These are phyloP conservation scores for Sigmodon hispidus DNA, from an alignment of 2,113 vertebrate genomes.

Conservation along the genomic window DNA sequence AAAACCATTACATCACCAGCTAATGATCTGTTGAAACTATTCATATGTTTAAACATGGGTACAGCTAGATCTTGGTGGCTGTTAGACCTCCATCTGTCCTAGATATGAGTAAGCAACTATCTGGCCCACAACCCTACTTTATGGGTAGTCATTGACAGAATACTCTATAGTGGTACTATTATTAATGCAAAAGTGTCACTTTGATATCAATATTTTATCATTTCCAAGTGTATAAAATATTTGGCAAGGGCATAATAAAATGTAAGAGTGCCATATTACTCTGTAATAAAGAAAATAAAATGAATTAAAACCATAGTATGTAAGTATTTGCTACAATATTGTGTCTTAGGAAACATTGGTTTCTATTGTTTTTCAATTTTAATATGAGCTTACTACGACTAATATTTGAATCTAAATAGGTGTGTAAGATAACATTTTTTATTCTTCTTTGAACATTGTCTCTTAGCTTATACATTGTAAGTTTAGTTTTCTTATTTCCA, in stretches of 20 bases:
- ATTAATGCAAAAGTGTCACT: neutral
- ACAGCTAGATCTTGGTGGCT: neutral
- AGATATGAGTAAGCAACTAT: neutral
- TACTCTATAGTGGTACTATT: neutral
- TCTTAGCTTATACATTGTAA: neutral
- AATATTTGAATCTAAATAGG: neutral
- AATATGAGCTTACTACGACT: neutral
- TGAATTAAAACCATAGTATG: neutral
- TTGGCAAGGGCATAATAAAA: neutral
- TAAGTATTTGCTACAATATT: neutral
- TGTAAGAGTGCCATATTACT: neutral
- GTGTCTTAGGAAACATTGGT: neutral
- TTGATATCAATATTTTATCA: neutral
- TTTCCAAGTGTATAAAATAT: neutral
- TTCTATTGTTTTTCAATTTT: neutral
- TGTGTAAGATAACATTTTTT: slow-evolving; percentile 2
- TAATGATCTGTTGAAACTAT: neutral
- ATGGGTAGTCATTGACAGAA: neutral
- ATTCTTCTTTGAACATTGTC: neutral
- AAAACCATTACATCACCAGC: neutral
- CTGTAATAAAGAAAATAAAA: slow-evolving; percentile 13
- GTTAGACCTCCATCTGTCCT: neutral
- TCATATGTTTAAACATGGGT: neutral
- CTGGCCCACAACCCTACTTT: neutral
- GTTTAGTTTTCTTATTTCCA: neutral